phyloP scores from a whole-genome alignment of 1,140 invertebrate genomes.

The Brachionus sp. region DNA sequence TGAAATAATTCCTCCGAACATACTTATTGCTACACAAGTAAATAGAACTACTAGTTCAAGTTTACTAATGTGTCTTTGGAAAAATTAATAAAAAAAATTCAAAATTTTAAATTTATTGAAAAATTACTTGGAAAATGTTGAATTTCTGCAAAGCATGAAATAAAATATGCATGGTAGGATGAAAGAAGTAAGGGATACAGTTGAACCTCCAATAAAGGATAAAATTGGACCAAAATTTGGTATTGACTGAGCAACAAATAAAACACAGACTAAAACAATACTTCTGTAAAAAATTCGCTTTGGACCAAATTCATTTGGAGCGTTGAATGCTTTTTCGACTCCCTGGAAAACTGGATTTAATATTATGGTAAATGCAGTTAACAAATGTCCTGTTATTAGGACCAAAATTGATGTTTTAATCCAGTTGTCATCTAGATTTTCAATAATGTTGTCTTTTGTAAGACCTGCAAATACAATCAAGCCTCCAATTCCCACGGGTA shows the following conservation, averaged over 20 bases:
- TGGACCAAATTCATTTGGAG: constrained; percentile 67
- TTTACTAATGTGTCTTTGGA: constrained; percentile 59
- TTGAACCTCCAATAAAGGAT: constrained; percentile 77
- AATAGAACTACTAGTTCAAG: constrained; percentile 61
- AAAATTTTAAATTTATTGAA: constrained; percentile 14
- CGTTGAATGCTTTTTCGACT: constrained; percentile 47
- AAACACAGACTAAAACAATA: constrained; percentile 67
- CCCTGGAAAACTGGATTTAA: constrained; percentile 60
- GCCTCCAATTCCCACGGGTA: constrained; percentile 51
- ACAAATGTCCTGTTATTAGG: constrained; percentile 57
- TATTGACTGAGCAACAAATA: constrained; percentile 75
- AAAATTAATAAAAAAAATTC: constrained; percentile 29
- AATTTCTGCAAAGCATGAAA: constrained; percentile 61
- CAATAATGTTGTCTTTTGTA: constrained; percentile 52
- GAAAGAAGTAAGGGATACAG: constrained; percentile 75
- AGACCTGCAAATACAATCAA: constrained; percentile 51
- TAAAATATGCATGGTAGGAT: constrained; percentile 80
- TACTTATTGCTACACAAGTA: constrained; percentile 65
- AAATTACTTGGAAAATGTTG: constrained; percentile 49
- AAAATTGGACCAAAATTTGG: constrained; percentile 84
- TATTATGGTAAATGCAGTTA: constrained; percentile 58
- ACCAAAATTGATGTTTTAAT: constrained; percentile 54
- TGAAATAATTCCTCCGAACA: constrained; percentile 64
- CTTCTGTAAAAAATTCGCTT: constrained; percentile 73
- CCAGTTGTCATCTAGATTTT: constrained; percentile 48